These are phyloP conservation scores for Crocodylus rhombifer DNA, from an alignment of 2,797 vertebrate genomes.

Conservation along the genomic window DNA sequence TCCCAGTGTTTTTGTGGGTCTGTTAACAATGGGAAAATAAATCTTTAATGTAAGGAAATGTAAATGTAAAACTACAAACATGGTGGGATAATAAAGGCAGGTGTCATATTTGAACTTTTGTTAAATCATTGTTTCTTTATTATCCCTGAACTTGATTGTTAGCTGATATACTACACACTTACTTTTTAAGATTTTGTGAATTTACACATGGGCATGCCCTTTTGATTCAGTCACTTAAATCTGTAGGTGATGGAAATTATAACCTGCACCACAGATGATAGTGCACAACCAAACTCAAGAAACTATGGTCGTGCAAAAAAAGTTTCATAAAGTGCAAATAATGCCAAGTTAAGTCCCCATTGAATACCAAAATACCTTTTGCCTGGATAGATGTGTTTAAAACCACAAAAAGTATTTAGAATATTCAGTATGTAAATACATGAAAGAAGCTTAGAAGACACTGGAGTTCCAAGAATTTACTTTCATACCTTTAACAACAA, in stretches of 20 bases:
- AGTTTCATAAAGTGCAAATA: conserved; percentile 23
- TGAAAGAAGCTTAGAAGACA: conserved; percentile 19
- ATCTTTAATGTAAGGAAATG: neutral
- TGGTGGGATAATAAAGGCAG: neutral
- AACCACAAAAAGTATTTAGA: neutral
- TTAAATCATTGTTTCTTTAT: neutral
- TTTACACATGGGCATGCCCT: neutral
- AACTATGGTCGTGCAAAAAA: conserved; percentile 22
- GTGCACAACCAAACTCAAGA: conserved; percentile 1
- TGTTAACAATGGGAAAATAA: neutral
- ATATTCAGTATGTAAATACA: conserved; percentile 24
- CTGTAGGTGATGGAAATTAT: neutral
- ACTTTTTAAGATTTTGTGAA: neutral
- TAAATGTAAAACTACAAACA: neutral
- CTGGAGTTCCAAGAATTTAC: neutral
- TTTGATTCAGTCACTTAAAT: neutral
- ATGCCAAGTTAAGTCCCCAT: conserved; percentile 26
- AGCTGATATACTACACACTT: neutral
- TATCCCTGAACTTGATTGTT: neutral
- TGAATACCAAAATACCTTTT: conserved; percentile 42
- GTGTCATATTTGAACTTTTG: neutral
- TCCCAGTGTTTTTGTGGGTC: neutral
- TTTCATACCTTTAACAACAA: conserved; percentile 45
- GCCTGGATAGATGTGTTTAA: neutral
- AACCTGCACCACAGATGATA: neutral